Evolutionary conservation across 2,888 invertebrate genomes (phyloP).

Genomic region (Sinodicranocentrus sp.): DNA sequence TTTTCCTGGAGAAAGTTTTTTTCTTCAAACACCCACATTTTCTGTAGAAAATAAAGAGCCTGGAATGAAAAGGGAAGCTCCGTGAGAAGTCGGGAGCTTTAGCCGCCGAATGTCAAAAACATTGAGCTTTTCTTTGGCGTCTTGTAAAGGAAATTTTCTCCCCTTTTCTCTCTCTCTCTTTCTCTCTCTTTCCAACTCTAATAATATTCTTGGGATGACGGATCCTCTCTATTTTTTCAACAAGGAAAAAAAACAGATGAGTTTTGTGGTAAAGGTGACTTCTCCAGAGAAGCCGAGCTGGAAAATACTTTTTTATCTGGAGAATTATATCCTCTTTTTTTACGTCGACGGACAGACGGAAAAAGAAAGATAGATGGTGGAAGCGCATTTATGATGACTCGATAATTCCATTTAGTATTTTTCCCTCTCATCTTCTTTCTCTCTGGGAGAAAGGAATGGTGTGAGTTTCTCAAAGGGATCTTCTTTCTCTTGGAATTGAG

Average conservation of each 20-base stretch:
- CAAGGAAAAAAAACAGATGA: background rate
- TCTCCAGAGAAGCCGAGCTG: background rate
- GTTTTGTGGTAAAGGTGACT: background rate
- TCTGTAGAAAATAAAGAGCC: conserved; percentile 1
- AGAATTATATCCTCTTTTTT: too few species aligned
- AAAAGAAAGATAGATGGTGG: background rate
- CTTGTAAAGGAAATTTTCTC: background rate
- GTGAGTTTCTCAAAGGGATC: too few species aligned
- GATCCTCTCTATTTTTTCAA: conserved; percentile 16
- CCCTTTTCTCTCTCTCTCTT: conserved; percentile 12
- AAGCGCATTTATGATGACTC: conserved; percentile 11
- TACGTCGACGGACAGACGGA: too few species aligned
- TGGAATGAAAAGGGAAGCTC: conserved; percentile 33
- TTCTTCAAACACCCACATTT: too few species aligned
- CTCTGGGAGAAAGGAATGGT: background rate
- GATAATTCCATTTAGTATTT: conserved; percentile 11
- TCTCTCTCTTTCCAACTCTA: conserved; percentile 16
- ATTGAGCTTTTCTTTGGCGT: conserved; percentile 39
- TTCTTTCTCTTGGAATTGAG: background rate
- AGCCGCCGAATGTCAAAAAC: conserved; percentile 54
- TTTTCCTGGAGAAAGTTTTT: too few species aligned
- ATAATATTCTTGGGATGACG: conserved; percentile 40
- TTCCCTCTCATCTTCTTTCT: background rate
- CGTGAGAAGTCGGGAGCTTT: conserved; percentile 48
- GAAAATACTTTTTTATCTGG: background rate